A percentile compares a stretch with the other conserved stretches of the same genome.
These are phyloP conservation scores for Palythoa grandiflora DNA, from an alignment of 92 coral and sea anemone species.

Conservation along the genomic window DNA sequence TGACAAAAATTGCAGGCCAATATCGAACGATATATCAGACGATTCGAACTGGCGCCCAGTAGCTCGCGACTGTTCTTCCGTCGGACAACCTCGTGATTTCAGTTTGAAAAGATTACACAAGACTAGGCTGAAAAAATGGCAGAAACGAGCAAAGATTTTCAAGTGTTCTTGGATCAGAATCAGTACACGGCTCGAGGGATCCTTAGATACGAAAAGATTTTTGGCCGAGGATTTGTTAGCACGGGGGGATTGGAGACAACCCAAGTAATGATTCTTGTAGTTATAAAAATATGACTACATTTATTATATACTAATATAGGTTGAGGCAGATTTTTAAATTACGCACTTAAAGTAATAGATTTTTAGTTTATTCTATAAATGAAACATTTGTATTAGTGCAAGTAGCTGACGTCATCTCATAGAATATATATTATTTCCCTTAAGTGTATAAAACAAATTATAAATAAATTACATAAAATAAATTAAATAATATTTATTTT, in stretches of 20 bases:
- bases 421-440: no score
- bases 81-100: neutral
- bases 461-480: no score
- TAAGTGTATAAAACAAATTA: no score
- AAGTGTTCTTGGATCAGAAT: slow-evolving; percentile 89
- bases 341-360: no score
- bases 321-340: no score
- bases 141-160: slow-evolving; percentile 65
- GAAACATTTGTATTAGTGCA: no score
- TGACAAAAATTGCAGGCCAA: slow-evolving; percentile 24
- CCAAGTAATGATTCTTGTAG: slow-evolving; percentile 59
- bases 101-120: neutral
- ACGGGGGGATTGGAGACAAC: slow-evolving; percentile 97
- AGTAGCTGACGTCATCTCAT: no score
- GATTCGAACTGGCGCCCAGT: neutral
- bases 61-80: neutral
- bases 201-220: slow-evolving; percentile 88
- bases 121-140: slow-evolving; percentile 9
- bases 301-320: no score
- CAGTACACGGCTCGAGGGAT: slow-evolving; percentile 88
- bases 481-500: no score
- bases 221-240: slow-evolving; percentile 95
- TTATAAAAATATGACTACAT: no score
- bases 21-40: neutral
- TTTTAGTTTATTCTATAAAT: no score